A percentile compares a stretch with the other conserved stretches of the same genome.
Conservation (phyloP, 2,888 invertebrate genomes). For the Ametastegia equiseti region DNA sequence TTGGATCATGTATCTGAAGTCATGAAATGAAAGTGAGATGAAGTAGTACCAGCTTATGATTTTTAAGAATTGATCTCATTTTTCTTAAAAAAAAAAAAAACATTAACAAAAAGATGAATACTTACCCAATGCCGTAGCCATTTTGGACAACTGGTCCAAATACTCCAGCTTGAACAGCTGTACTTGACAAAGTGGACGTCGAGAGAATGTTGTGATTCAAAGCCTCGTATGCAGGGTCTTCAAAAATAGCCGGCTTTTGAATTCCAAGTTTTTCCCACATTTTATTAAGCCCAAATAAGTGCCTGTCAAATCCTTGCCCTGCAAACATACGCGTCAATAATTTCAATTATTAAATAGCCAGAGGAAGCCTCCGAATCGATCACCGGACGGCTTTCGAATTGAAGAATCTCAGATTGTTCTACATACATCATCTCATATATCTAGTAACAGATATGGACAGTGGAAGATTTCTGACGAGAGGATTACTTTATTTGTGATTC, state of each 20-base stretch:
- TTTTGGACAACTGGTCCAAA: conserved; percentile 95
- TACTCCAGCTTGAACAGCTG: conserved; percentile 91
- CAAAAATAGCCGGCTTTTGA: conserved; percentile 81
- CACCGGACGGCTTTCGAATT: too few species aligned
- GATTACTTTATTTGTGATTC: too few species aligned
- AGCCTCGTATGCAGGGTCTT: conserved; percentile 86
- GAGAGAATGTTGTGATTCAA: conserved; percentile 95
- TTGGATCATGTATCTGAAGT: conserved; percentile 90
- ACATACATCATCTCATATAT: too few species aligned
- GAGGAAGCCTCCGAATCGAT: too few species aligned
- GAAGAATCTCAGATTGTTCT: too few species aligned
- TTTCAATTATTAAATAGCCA: background rate
- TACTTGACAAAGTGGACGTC: conserved; percentile 94
- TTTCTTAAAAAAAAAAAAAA: conserved; percentile 16
- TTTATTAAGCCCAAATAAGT: conserved; percentile 91
- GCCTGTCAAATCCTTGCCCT: conserved; percentile 98
- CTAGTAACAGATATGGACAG: too few species aligned
- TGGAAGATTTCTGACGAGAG: too few species aligned
- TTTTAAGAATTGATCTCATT: conserved; percentile 12
- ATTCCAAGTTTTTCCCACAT: conserved; percentile 82
- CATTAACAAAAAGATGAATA: too few species aligned
- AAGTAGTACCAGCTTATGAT: background rate
- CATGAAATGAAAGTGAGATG: conserved; percentile 66
- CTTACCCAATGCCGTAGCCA: conserved; percentile 95
- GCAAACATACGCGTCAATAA: conserved; percentile 52